phyloP scores from a whole-genome alignment of 2,113 vertebrate species.

The Catharus fuscescens region DNA sequence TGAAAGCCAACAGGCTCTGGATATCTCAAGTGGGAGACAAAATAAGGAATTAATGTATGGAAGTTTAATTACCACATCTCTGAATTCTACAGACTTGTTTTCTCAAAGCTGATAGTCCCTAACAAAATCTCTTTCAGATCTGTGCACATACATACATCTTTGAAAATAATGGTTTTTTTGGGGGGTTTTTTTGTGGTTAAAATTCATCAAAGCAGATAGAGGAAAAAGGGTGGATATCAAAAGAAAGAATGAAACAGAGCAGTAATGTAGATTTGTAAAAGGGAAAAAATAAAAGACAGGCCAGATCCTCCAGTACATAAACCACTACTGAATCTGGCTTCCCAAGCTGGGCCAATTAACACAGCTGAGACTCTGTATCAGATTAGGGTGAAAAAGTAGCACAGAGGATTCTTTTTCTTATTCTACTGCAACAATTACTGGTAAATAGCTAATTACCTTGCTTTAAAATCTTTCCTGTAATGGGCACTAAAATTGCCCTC shows the following conservation, averaged over 20 bases:
- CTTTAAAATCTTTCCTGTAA: not conserved
- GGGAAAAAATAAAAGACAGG: not conserved
- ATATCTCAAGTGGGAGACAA: not conserved
- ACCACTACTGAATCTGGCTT: not conserved
- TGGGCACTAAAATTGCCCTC: not conserved
- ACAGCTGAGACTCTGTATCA: not conserved
- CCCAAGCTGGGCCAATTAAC: not conserved
- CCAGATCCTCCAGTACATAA: not conserved
- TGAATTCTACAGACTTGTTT: not conserved
- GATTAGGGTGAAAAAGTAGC: not conserved
- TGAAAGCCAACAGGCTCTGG: not conserved
- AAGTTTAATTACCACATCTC: not conserved
- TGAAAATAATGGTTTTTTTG: not conserved
- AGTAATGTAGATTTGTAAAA: not conserved
- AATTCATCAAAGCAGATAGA: not conserved
- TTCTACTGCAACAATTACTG: not conserved
- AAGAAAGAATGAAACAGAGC: not conserved
- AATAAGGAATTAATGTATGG: not conserved
- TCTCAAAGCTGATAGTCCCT: not conserved
- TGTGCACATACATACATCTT: not conserved
- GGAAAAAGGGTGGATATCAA: not conserved
- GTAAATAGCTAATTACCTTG: not conserved
- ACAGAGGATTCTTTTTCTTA: not conserved
- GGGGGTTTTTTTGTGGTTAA: not conserved
- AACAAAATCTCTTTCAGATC: not conserved